Conservation (phyloP, 2,797 vertebrate genomes). For the Pangasius macronema region DNA sequence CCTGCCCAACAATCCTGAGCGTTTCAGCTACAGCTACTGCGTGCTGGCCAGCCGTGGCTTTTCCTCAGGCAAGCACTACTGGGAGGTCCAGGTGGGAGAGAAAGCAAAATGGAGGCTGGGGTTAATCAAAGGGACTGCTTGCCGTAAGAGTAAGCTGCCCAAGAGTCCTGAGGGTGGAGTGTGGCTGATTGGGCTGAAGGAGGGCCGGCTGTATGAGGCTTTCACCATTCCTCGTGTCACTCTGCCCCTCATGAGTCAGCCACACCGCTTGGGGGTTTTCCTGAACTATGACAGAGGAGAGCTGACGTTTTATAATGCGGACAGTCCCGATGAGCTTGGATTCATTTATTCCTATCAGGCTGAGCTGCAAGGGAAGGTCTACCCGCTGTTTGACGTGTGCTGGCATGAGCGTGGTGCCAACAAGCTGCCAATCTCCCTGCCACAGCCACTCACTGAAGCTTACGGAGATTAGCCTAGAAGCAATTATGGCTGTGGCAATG, state of each 20-base stretch:
- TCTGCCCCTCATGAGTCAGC: conserved; percentile 69
- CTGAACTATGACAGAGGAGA: conserved; percentile 80
- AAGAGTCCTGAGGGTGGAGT: conserved; percentile 79
- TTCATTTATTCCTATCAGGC: conserved; percentile 80
- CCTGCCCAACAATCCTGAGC: conserved; percentile 76
- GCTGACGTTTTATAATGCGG: conserved; percentile 79
- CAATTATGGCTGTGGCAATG: not conserved
- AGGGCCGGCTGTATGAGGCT: conserved; percentile 79
- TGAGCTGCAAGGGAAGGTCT: conserved; percentile 83
- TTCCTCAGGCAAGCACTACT: conserved; percentile 84
- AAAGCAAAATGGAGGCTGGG: conserved; percentile 83
- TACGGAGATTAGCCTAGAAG: conserved; percentile 19
- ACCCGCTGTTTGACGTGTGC: conserved; percentile 81
- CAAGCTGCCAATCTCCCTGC: conserved; percentile 75
- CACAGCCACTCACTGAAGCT: conserved; percentile 39
- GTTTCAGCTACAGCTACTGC: conserved; percentile 81
- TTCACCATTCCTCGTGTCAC: conserved; percentile 69
- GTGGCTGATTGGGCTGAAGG: conserved; percentile 82
- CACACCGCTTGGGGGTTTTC: conserved; percentile 75
- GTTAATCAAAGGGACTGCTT: conserved; percentile 77
- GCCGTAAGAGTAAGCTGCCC: conserved; percentile 78
- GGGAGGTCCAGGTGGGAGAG: conserved; percentile 81
- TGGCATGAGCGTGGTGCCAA: conserved; percentile 80
- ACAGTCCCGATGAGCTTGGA: conserved; percentile 74
- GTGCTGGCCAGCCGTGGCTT: conserved; percentile 80